Evolutionary conservation across 35 echinoderm and acorn worm genomes (phyloP).

Genomic region (Ptychodera flava): DNA sequence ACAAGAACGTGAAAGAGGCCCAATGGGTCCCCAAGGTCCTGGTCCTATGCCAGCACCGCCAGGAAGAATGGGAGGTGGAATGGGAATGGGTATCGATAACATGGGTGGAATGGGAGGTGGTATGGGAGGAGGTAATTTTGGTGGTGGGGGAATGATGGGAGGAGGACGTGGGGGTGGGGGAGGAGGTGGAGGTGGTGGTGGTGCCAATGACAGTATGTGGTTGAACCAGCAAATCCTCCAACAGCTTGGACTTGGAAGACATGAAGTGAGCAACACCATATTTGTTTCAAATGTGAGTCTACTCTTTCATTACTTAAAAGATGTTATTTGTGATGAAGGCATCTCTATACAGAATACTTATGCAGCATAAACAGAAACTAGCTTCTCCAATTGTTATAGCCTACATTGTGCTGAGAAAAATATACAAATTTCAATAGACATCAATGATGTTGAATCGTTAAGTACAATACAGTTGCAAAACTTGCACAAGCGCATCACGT

Average conservation of each 20-base stretch:
- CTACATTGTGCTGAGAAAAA: too few species aligned
- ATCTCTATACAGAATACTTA: too few species aligned
- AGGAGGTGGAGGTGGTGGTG: neutral
- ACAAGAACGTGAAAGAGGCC: conserved; percentile 51
- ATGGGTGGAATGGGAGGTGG: neutral
- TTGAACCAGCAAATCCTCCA: conserved; percentile 70
- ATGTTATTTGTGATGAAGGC: neutral
- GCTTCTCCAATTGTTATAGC: too few species aligned
- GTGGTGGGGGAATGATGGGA: neutral
- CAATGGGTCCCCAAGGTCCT: neutral
- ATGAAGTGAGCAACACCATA: conserved; percentile 67
- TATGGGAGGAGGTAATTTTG: neutral
- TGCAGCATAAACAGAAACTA: too few species aligned
- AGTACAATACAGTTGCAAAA: too few species aligned
- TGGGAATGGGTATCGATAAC: neutral
- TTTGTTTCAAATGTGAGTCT: conserved; percentile 91
- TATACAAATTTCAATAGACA: neutral
- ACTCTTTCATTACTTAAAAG: neutral
- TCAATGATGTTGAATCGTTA: neutral
- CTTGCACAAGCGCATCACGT: too few species aligned
- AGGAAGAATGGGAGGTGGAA: neutral
- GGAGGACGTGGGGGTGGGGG: neutral
- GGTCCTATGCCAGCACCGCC: neutral
- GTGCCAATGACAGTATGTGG: neutral
- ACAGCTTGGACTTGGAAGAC: conserved; percentile 65